Percentiles rank a stretch among this genome's conserved stretches.
These are phyloP conservation scores for Brotula barbata DNA, from an alignment of 2,797 vertebrate genomes.

Conservation along the genomic window DNA sequence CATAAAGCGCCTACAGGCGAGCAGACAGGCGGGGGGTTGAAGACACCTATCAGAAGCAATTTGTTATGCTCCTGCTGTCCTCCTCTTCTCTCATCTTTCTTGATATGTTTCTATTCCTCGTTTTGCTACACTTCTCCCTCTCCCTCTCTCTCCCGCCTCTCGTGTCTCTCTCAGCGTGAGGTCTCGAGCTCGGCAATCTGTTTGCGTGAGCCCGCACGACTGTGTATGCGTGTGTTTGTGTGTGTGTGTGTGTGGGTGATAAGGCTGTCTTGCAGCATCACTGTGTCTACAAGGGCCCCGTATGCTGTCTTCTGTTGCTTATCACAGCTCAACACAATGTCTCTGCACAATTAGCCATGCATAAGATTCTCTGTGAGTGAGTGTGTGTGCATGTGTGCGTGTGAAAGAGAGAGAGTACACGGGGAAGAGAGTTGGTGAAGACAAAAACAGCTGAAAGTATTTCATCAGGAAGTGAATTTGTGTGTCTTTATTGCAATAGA, in stretches of 20 bases:
- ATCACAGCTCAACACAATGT: constrained; percentile 76
- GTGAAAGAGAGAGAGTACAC: constrained; percentile 9
- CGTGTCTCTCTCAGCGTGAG: constrained; percentile 59
- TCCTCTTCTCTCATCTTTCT: constrained; percentile 64
- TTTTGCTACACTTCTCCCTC: constrained; percentile 7
- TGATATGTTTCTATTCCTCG: constrained; percentile 59
- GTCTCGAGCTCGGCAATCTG: constrained; percentile 68
- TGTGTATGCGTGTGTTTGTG: constrained; percentile 11
- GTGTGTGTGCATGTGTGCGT: constrained; percentile 16
- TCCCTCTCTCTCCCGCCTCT: no score
- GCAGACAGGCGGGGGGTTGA: constrained; percentile 65
- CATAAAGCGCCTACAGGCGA: constrained; percentile 71
- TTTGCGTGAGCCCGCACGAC: not conserved
- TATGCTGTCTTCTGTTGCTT: constrained; percentile 73
- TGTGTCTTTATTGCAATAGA: constrained; percentile 67
- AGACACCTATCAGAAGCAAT: constrained; percentile 75
- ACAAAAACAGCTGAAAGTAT: constrained; percentile 62
- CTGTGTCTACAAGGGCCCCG: constrained; percentile 74
- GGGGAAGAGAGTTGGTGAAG: constrained; percentile 42
- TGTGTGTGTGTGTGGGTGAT: constrained; percentile 71
- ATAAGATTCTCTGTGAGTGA: constrained; percentile 46
- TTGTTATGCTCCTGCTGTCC: constrained; percentile 71
- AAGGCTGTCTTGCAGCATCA: constrained; percentile 76
- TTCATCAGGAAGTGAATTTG: constrained; percentile 75
- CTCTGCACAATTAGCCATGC: constrained; percentile 76